Percentiles rank a stretch among this genome's conserved stretches.
These are phyloP conservation scores for Acrocephalus scirpaceus DNA, from an alignment of 2,797 vertebrate species.

Conservation along the genomic window DNA sequence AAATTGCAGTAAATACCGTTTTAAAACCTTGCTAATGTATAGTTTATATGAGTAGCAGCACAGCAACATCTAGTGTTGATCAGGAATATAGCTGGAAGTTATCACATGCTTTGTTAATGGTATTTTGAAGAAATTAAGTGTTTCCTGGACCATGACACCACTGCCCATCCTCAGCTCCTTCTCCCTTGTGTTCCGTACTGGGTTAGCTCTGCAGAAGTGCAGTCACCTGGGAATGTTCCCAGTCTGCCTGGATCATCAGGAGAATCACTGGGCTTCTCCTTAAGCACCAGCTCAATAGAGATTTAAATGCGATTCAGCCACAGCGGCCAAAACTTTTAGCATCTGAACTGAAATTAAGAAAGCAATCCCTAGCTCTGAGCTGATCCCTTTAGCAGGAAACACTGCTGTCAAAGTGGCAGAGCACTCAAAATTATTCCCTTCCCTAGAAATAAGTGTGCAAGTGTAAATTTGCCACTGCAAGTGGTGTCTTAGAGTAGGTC, in stretches of 20 bases:
- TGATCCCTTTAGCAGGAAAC: neutral
- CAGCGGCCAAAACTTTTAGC: neutral
- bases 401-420: neutral
- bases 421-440: neutral
- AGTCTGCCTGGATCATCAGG: fast-evolving
- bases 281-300: neutral
- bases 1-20: neutral
- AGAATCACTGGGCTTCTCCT: neutral
- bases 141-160: neutral
- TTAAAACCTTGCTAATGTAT: neutral
- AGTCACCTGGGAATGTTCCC: neutral
- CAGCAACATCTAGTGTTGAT: constrained; percentile 78
- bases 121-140: neutral
- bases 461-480: neutral
- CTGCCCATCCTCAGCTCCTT: neutral
- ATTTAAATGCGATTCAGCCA: neutral
- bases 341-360: neutral
- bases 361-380: fast-evolving
- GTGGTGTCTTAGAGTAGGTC: neutral
- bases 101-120: fast-evolving
- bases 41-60: constrained; percentile 67
- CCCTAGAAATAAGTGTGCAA: neutral
- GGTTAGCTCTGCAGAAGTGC: neutral
- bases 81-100: constrained; percentile 57
- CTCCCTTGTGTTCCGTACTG: neutral